Base-by-base conservation (phyloP, 2,113 vertebrate species). In the Gadus chalcogrammus region DNA sequence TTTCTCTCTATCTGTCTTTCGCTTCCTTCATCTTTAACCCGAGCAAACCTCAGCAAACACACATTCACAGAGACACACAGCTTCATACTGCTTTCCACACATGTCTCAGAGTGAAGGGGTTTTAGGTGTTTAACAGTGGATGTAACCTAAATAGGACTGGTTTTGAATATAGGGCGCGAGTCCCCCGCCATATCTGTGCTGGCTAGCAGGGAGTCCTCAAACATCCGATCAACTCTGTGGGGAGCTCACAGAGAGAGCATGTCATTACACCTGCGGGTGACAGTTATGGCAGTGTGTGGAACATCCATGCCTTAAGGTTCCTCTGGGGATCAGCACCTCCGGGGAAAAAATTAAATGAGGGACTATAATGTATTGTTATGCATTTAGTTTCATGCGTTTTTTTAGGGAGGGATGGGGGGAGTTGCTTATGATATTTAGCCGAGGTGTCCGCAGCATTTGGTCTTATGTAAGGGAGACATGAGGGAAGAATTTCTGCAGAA, bases 371-470 rank as follows among this genome's bases (percentile, higher is more conserved):
- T 48, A 48, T 48, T 48, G 42, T 13, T 35, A 35, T 35, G 4
- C 4, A 35, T 35, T 35, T 35, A 4, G 31, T 35, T 35, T 55
- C 1, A 55, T 55, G 66, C 75, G 61, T 78, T 86, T 77, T 65
- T 48, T 48, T 48, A 13, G 8, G 20, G 20, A 20, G 20, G 20
- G 42, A 9, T 7, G 42, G 42, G 64, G 66, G 77, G 85, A 86
- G 83, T 83, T 72, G 35, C 78, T 86, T 76, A 83, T 73, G 78
- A 82, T 77, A 82, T 77, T 56, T 80, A 75, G 84, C 77, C 72
- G 70, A 67, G 69, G 79, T 80, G 79, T 84, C 78, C 78, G 78
- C 70, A 78, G 84, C 79, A 88, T 82, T 86, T 66, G 70, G 74
- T 86, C 42, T 48, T 82, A 82, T 72, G 68, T 77, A 86, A 84